These are phyloP conservation scores for Platycercus adscitus DNA, from an alignment of 2,113 vertebrate genomes.

Conservation along the genomic window DNA sequence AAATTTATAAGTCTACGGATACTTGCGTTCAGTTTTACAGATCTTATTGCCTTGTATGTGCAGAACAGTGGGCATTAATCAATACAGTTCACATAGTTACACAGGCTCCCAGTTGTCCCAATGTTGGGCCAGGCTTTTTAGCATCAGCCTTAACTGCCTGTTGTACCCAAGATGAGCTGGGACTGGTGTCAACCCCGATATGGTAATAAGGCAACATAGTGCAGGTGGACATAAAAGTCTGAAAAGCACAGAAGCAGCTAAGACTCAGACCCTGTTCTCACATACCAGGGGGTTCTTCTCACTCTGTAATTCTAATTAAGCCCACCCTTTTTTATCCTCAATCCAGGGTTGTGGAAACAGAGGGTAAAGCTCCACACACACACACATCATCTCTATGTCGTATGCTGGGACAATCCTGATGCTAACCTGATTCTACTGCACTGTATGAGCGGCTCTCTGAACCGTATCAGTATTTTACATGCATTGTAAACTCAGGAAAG, in stretches of 20 bases:
- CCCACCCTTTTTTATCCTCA: neutral
- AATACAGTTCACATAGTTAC: fast-evolving
- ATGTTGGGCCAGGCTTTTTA: neutral
- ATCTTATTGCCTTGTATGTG: neutral
- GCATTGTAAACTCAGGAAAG: neutral
- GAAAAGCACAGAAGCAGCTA: neutral
- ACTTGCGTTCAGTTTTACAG: neutral
- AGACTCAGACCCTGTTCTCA: neutral
- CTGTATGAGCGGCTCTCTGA: neutral
- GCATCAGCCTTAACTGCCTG: neutral
- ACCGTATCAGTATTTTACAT: conserved; percentile 10
- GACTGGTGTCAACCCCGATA: neutral
- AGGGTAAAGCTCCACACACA: neutral
- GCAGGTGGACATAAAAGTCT: neutral
- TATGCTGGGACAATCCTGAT: neutral
- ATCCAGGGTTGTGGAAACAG: neutral
- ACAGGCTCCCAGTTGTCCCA: neutral
- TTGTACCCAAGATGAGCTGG: neutral
- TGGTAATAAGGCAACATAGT: neutral
- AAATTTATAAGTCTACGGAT: neutral
- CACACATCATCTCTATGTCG: neutral
- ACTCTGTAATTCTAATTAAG: neutral
- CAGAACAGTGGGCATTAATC: neutral
- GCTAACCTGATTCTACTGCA: neutral
- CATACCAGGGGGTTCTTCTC: fast-evolving